Percentiles rank a stretch among this genome's conserved stretches.
Evolutionary conservation across 2,888 invertebrate species (phyloP).

Genomic region (Diarsia brunnea): DNA sequence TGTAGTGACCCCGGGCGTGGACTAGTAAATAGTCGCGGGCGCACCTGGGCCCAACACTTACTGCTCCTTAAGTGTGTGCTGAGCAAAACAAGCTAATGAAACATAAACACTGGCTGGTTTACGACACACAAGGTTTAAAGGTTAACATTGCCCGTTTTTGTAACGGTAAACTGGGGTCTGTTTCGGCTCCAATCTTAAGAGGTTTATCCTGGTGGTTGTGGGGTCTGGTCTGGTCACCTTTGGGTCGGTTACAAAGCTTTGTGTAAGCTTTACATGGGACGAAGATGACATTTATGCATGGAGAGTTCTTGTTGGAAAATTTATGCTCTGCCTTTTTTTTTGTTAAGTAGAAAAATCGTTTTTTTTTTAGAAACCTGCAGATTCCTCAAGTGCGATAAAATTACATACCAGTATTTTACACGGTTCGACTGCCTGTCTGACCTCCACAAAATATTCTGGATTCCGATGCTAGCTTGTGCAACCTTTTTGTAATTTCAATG

Average conservation of each 20-base stretch:
- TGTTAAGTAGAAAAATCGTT: background rate
- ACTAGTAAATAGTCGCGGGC: constrained; percentile 77
- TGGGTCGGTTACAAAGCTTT: background rate
- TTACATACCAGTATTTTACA: no score
- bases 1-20: constrained; percentile 83
- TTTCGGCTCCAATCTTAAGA: background rate
- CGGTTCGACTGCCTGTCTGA: no score
- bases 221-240: background rate
- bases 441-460: no score
- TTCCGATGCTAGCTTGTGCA: no score
- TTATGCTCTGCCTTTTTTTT: background rate
- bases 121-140: constrained; percentile 39
- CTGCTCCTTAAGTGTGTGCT: constrained; percentile 67
- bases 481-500: background rate
- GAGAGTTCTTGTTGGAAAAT: background rate
- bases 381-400: no score
- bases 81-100: constrained; percentile 69
- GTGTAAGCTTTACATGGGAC: background rate
- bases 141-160: constrained; percentile 45
- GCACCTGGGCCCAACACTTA: constrained; percentile 83
- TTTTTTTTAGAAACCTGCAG: background rate
- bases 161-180: constrained; percentile 5
- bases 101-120: constrained; percentile 64
- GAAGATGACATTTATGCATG: background rate
- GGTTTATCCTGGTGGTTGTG: background rate